Percentiles rank a stretch among this genome's conserved stretches.
Evolutionary conservation across 2,797 vertebrate genomes (phyloP).

Genomic region (Heliangelus exortis): DNA sequence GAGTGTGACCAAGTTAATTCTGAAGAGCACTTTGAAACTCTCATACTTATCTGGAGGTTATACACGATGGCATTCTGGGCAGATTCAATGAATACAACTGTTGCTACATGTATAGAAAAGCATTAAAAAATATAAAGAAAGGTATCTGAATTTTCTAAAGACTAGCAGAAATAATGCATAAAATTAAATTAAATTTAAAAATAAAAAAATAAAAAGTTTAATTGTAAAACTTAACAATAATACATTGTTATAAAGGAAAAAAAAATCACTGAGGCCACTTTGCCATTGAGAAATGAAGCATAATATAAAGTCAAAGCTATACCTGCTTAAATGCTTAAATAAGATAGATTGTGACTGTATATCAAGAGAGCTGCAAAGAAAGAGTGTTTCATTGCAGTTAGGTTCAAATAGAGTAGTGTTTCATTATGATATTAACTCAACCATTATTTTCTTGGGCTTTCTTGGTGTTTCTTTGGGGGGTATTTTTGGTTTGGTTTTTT

Average conservation of each 20-base stretch:
- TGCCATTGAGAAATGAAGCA: neutral
- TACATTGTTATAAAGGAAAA: neutral
- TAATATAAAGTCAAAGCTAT: neutral
- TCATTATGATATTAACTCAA: neutral
- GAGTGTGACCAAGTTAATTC: neutral
- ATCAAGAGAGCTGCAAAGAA: neutral
- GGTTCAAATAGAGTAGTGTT: neutral
- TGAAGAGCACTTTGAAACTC: neutral
- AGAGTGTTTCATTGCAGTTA: neutral
- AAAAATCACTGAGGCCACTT: neutral
- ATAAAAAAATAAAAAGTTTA: neutral
- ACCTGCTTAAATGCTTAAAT: neutral
- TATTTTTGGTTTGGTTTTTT: neutral
- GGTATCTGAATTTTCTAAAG: neutral
- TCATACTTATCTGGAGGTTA: neutral
- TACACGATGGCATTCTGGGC: neutral
- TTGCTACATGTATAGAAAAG: neutral
- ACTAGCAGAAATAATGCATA: neutral
- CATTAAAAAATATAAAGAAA: neutral
- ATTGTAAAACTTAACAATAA: neutral
- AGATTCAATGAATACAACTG: neutral
- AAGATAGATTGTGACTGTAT: neutral
- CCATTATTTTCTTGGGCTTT: neutral
- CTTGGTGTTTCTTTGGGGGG: no score
- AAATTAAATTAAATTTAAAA: neutral